Base-by-base conservation (phyloP, 1,140 invertebrate genomes). In the Pygmarrhopalites habei region DNA sequence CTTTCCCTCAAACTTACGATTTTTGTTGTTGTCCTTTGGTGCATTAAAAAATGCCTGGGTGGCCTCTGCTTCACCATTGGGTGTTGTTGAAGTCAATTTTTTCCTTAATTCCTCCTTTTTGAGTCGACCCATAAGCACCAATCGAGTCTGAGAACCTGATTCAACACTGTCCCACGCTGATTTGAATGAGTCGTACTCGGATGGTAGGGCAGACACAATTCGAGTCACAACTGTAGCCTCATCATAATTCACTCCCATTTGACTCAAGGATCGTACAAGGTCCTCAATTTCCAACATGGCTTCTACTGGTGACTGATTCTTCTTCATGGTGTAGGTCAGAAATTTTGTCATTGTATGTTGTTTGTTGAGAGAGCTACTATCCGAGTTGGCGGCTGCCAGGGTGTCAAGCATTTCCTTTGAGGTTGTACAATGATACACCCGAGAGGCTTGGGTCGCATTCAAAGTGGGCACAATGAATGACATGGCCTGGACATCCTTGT, bases 271-370 rank as follows among this genome's bases (percentile, higher is more conserved):
- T 14, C 46, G 12, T 23, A 25, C 43, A 1, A 60, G 46, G 4
- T 26, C 19, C 4, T 28, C 28, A 4, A 60, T 29, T n/a, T 60
- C 58, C 25, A 29, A 26, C 1, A 30, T n/a, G n/a, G 58, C 41
- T 4, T 23, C 23, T 5, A 60, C 23, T 2, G 41, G 15, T 2
- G 3, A 25, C 21, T 60, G 58, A 32, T 60, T 44, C 1, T 2
- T 19, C 14, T 26, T 1, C 1, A 35, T 49, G 7, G 47, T 60
- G 25, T 49, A 60, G 29, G 47, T 47, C 15, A 60, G 19, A 43
- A 60, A 60, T 28, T 12, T 28, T 7, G 43, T 60, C 25, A 60
- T 17, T 17, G 58, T 60, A 19, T 60, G 58, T 23, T 60, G 58
- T 23, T 30, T 47, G 44, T 60, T 49, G 1, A 60, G 26, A 12